A percentile compares a stretch with the other conserved stretches of the same genome.
Conservation (phyloP, 1,140 invertebrate genomes). For the Brachionus angularis region DNA sequence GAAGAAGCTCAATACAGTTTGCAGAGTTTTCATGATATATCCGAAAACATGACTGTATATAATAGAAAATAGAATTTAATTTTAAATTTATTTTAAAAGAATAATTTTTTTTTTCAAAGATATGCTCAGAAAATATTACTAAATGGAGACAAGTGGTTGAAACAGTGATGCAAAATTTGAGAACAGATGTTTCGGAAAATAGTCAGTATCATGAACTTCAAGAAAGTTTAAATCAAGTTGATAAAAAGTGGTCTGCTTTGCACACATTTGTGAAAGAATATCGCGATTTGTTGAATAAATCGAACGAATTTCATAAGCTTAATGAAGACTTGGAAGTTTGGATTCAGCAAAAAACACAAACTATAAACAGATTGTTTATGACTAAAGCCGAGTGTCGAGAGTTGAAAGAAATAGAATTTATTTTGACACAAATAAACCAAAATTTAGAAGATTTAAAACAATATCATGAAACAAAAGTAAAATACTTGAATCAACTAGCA, state of each 20-base stretch:
- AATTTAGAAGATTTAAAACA: constrained; percentile 66
- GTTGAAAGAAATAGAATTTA: constrained; percentile 62
- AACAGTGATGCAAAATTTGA: constrained; percentile 24
- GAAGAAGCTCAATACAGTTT: constrained; percentile 4
- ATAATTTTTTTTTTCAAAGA: not conserved
- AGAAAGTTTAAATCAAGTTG: constrained; percentile 65
- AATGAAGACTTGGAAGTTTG: constrained; percentile 68
- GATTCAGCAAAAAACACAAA: constrained; percentile 69
- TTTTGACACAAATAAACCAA: constrained; percentile 66
- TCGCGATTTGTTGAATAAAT: constrained; percentile 62
- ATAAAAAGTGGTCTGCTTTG: constrained; percentile 70
- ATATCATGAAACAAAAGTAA: constrained; percentile 67
- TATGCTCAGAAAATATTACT: constrained; percentile 41
- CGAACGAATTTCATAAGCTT: constrained; percentile 62
- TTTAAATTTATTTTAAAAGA: constrained; percentile 4
- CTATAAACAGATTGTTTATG: constrained; percentile 67
- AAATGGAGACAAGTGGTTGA: constrained; percentile 34
- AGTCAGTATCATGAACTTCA: constrained; percentile 48
- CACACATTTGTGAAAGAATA: constrained; percentile 67
- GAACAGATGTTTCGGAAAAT: not conserved
- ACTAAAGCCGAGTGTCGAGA: constrained; percentile 66
- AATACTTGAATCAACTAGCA: constrained; percentile 66
- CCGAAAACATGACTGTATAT: constrained; percentile 38
- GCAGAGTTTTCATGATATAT: not conserved
- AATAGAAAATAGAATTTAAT: not conserved